Evolutionary conservation across 2,113 vertebrate genomes (phyloP).

Genomic region (Callaeas wilsoni): DNA sequence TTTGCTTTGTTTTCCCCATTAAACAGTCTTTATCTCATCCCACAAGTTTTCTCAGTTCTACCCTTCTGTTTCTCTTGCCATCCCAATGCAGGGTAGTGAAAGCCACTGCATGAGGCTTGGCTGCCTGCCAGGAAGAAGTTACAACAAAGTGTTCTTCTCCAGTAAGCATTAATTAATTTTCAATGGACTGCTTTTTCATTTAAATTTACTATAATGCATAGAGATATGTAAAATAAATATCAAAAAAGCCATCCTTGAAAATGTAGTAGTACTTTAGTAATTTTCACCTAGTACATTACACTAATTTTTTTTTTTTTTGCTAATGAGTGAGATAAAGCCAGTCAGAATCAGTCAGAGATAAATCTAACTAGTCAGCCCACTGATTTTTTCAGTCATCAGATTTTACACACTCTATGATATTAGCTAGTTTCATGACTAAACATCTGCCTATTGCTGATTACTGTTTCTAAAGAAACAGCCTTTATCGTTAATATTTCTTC

Average conservation of each 20-base stretch:
- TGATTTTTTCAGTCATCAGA: neutral
- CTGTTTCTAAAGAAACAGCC: neutral
- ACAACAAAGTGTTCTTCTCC: neutral
- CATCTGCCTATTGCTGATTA: neutral
- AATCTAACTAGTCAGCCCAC: neutral
- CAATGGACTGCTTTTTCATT: neutral
- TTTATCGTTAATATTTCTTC: neutral
- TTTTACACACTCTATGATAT: neutral
- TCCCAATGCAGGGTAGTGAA: fast-evolving
- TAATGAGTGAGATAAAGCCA: neutral
- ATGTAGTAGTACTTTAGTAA: neutral
- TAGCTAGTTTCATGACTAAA: neutral
- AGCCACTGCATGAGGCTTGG: neutral
- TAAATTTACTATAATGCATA: neutral
- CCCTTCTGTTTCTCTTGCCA: fast-evolving
- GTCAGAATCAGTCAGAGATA: neutral
- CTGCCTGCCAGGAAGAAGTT: too few species aligned
- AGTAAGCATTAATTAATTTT: neutral
- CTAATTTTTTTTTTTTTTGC: neutral
- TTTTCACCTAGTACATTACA: neutral
- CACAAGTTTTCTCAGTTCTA: neutral
- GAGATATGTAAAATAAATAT: neutral
- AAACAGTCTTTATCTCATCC: neutral
- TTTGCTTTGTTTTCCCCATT: neutral
- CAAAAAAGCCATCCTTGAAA: neutral